phyloP scores from a whole-genome alignment of 2,113 vertebrate species.

The Pelodiscus sinensis region DNA sequence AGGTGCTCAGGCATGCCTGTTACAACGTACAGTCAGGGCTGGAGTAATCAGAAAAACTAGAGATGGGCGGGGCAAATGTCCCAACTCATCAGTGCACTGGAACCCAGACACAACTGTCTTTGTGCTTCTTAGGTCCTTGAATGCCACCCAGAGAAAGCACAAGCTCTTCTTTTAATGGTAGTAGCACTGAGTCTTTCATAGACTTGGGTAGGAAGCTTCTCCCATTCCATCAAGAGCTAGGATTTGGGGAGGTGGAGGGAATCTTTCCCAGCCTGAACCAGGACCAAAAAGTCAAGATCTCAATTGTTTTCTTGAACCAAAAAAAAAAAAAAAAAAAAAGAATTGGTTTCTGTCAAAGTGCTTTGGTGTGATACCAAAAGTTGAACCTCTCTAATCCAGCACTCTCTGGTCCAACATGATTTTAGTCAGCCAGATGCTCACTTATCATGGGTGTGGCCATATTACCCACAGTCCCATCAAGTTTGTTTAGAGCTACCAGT shows the following conservation, averaged over 20 bases:
- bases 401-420: too few relatives aligned
- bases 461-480: too few relatives aligned
- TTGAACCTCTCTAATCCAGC: too few relatives aligned
- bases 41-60: not conserved
- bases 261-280: not conserved
- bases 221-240: not conserved
- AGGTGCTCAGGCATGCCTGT: not conserved
- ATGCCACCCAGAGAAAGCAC: not conserved
- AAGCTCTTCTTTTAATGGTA: not conserved
- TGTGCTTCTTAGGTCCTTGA: not conserved
- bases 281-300: not conserved
- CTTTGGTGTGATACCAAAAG: not conserved
- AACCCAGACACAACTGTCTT: not conserved
- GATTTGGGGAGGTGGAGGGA: not conserved
- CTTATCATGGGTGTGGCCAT: too few relatives aligned
- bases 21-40: not conserved
- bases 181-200: not conserved
- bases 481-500: too few relatives aligned
- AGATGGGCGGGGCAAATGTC: fast-evolving
- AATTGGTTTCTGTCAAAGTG: not conserved
- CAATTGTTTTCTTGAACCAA: not conserved
- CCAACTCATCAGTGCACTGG: fast-evolving
- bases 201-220: not conserved
- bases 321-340: not conserved
- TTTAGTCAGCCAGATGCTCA: too few relatives aligned